Base-by-base conservation (phyloP, 2,888 invertebrate genomes). In the Idaea straminata region DNA sequence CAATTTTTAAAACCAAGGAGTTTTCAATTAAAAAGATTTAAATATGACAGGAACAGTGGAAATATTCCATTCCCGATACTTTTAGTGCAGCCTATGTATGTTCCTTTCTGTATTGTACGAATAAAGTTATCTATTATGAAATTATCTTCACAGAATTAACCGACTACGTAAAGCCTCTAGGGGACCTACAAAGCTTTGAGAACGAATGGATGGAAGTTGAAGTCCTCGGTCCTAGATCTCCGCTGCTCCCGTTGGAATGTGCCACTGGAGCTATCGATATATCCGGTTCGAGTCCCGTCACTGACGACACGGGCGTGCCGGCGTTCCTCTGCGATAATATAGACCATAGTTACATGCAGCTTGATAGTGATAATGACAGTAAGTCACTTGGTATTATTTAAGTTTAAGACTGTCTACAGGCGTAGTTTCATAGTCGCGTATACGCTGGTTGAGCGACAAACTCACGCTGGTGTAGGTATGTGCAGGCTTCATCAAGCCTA, bases 151-250 rank as follows among this genome's bases (percentile, higher is more conserved):
- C 78, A 89, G 89, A 89, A 16, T 64, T 84, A 61, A 68, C 80
- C 0, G 96, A 96, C 76, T 95, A 94, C 80, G 94, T 94, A 35
- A 94, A 94, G 62, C 96, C 96, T 0, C 83, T 95, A 15, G 95
- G 96, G 15, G 97, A 97, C 81, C 88, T 96, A 13, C 95, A 95
- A 83, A 95, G 96, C 74, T 98, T 98, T 83, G 97, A 97, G 82
- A 97, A 97, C 82, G 98, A 98, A 82, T 98, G 97, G 97, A 95
- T 98, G 88, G 98, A 98, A 85, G 96, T 98, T 0, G 97, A 97
- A 83, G 94, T 97, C 34, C 88, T 94, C 69, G 93, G 95, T 0
- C 94, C 95, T 0, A 81, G 95, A 70, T 86, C 94, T 65, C 84
- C 94, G 71, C 88, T 94, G 73, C 71, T 87, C 0, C 74, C 87